Base-by-base conservation (phyloP, 92 coral and sea anemone species). In the Parazoanthus atlanticus region DNA sequence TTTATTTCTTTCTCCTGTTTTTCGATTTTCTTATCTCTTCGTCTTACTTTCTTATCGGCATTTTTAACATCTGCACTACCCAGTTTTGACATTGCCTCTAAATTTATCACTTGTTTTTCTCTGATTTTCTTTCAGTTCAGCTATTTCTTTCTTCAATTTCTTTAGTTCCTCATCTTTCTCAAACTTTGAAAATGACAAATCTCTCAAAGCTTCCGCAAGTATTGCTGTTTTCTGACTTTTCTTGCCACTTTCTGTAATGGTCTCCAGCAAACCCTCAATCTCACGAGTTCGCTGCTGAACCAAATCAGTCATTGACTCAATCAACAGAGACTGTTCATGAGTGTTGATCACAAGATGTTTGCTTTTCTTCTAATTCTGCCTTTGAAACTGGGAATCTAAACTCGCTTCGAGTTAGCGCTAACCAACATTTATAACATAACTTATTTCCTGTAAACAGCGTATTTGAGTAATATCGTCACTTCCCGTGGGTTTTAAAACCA, bases 121-220 rank as follows among this genome's bases (percentile, higher is more conserved):
- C 78, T 70, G 78, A 36, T 11, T 83, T 69, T 65, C 7, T 83
- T 70, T 83, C 78, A 83, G 47, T 10, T 83, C 66, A 19, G 58
- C 41, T 38, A 83, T 83, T 69, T 70, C 78, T 69, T 83, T 83
- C 19, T 83, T 70, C 46, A 70, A 12, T 70, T 83, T 83, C 10
- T 21, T 17, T 1, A 83, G 67, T 13, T 83, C 87, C 6, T 29
- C 40, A 10, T 83, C 78, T 21, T 41, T 83, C 33, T 41, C 41
- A 21, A 30, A 8, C 30, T 41, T 43, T 41, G 87, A 69, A 69
- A 29, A 43, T 3, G 87, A 83, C 58, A 69, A 83, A 69, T 83
- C 43, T 83, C 3, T 69, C 11, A 70, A 56, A 26, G 87, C 15
- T 41, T 70, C 87, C 70, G 87, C 70, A 1, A 83, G 87, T 25